Evolutionary conservation across 1,140 invertebrate genomes (phyloP), one percentile per base, ranked within the genome.

Genomic region (Tetraneura akinire): DNA sequence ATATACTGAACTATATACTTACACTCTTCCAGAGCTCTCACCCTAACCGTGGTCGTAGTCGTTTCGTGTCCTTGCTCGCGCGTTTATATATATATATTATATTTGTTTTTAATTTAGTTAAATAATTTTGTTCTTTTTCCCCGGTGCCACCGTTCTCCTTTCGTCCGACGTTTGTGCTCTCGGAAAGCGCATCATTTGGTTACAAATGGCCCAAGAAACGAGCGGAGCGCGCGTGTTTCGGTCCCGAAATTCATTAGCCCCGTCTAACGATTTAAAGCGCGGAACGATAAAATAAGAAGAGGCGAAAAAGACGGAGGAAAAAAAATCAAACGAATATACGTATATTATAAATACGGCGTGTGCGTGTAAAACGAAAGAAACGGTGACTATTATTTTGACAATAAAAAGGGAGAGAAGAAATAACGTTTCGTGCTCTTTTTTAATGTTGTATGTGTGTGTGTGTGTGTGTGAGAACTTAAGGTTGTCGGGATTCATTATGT

Each of bases 321-420:
- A 37, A 37, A 37, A 3, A 8, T 8, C 32, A 53, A 76, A 57
- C 71, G 29, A 42, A 37, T 37, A n/a, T n/a, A n/a, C n/a, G n/a
- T n/a, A n/a, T n/a, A n/a, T n/a, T n/a, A n/a, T n/a, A n/a, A n/a
- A n/a, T n/a, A n/a, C n/a, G n/a, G n/a, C n/a, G n/a, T n/a, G n/a
- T n/a, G n/a, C n/a, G n/a, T n/a, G n/a, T n/a, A n/a, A n/a, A 76
- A 74, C 70, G 47, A 76, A 76, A 57, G 29, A 57, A 45, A 78
- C 74, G 53, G 55, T 62, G 74, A 78, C 74, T 78, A 78, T 78
- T 78, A 62, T 78, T 78, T 78, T 78, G 74, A 78, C 74, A 78
- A 78, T 78, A 78, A 78, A 78, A 76, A 76, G 21, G 55, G 23
- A 55, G 53, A n/a, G 55, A 62, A 78, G 16, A 62, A 78, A 78